Percentiles rank a stretch among this genome's conserved stretches.
phyloP scores from a whole-genome alignment of 2,113 vertebrate genomes.

The Aptenodytes patagonicus region DNA sequence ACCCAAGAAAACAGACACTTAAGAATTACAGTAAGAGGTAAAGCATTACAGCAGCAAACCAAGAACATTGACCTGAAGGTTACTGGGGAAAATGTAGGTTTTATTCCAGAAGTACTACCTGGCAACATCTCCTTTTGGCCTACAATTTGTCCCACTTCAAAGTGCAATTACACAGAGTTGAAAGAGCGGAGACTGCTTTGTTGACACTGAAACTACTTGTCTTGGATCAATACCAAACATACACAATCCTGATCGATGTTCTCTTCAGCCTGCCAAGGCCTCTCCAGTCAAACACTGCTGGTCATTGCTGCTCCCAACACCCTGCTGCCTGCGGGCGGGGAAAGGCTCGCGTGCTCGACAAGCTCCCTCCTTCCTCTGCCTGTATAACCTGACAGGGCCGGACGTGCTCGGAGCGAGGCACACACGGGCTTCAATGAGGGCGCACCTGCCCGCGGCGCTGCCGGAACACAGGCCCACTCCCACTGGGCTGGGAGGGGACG shows the following conservation, averaged over 20 bases:
- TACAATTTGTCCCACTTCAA: not conserved
- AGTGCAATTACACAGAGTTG: not conserved
- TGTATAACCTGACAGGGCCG: not conserved
- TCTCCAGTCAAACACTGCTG: slow-evolving; percentile 9
- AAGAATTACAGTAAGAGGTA: not conserved
- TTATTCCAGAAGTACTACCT: not conserved
- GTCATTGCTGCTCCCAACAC: slow-evolving; percentile 13
- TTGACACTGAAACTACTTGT: slow-evolving; percentile 43
- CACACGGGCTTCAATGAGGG: not conserved
- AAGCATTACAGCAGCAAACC: not conserved
- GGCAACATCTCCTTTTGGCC: not conserved
- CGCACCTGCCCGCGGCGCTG: not conserved
- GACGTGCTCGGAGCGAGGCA: not conserved
- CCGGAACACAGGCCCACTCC: not conserved
- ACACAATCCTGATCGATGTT: slow-evolving; percentile 45
- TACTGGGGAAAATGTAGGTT: not conserved
- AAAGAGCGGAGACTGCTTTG: not conserved
- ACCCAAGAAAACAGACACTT: not conserved
- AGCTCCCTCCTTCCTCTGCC: not conserved
- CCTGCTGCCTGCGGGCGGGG: not conserved
- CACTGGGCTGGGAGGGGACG: not conserved
- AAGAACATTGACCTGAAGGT: not conserved
- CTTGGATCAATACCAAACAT: slow-evolving; percentile 49
- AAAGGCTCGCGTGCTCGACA: not conserved
- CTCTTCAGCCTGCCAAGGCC: slow-evolving; percentile 35